phyloP scores from a whole-genome alignment of 2,113 vertebrate genomes.

The Rutilus rutilus region DNA sequence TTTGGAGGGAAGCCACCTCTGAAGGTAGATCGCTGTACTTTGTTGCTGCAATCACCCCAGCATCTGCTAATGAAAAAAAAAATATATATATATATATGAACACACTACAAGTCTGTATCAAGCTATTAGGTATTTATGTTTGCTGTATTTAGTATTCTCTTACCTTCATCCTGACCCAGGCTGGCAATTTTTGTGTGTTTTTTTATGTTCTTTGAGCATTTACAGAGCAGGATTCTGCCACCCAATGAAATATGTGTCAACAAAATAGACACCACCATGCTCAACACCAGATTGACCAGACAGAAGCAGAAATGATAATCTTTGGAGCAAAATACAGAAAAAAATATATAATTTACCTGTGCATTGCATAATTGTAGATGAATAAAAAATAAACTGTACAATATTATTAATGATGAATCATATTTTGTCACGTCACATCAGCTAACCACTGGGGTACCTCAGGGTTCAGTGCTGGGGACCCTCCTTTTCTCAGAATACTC shows the following conservation, averaged over 20 bases:
- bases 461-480: no score
- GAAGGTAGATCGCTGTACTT: neutral
- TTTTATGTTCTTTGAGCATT: neutral
- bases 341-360: neutral
- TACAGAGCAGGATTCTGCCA: constrained; percentile 48
- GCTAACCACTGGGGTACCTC: no score
- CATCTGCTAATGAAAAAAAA: neutral
- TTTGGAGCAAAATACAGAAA: constrained; percentile 37
- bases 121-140: neutral
- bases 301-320: constrained; percentile 73
- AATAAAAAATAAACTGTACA: neutral
- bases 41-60: neutral
- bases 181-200: neutral
- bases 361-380: neutral
- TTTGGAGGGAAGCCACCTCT: constrained; percentile 20
- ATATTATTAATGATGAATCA: no score
- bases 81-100: neutral
- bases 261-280: constrained; percentile 71
- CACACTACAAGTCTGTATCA: neutral
- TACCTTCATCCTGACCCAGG: neutral
- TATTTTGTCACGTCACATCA: no score
- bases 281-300: constrained; percentile 69
- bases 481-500: no score
- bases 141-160: neutral
- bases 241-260: constrained; percentile 63